Evolutionary conservation across 2,888 invertebrate species (phyloP), one percentile per base, ranked within the genome.

Genomic region (Metallyticus violacea): DNA sequence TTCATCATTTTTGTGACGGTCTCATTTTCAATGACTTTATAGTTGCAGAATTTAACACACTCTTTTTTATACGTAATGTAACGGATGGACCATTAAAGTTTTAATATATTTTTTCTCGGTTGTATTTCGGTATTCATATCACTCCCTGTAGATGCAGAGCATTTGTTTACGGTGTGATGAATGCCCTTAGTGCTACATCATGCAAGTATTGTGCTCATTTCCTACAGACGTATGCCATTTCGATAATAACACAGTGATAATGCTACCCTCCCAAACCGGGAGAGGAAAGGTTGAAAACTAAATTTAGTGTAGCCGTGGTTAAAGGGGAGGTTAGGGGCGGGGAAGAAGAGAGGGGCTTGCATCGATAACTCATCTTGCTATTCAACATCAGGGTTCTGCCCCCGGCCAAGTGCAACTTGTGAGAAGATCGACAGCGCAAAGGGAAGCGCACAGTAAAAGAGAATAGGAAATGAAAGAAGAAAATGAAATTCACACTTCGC

Each of bases 401-500:
- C 80, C 80, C 80, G 22, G 80, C 80, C 7, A 62, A 62, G 40
- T 62, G n/a, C 40, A 62, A 62, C 40, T 62, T 22, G 40, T 62
- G 40, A 62, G 40, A 62, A 62, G 40, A 62, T 62, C 40, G 40
- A 62, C 40, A 22, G 40, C 40, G 40, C 9, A 22, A 22, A 4
- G 40, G 40, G 40, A 22, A 62, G 40, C 22, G 15, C n/a, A n/a
- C n/a, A 22, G 83, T 83, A n/a, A 77, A 77, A n/a, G 77, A 28
- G 77, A 26, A 27, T 83, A 25, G 83, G 77, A 83, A 82, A 83
- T 77, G 77, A 28, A 82, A 30, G 26, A 77, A 77, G 77, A 83
- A 83, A 83, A 77, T 83, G 83, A 83, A 83, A 77, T 83, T 83
- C 83, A 28, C 83, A 83, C 83, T 83, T 83, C 77, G 77, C 27